These are phyloP conservation scores for Ptyas mucosa DNA, from an alignment of 2,113 vertebrate genomes.

Conservation along the genomic window DNA sequence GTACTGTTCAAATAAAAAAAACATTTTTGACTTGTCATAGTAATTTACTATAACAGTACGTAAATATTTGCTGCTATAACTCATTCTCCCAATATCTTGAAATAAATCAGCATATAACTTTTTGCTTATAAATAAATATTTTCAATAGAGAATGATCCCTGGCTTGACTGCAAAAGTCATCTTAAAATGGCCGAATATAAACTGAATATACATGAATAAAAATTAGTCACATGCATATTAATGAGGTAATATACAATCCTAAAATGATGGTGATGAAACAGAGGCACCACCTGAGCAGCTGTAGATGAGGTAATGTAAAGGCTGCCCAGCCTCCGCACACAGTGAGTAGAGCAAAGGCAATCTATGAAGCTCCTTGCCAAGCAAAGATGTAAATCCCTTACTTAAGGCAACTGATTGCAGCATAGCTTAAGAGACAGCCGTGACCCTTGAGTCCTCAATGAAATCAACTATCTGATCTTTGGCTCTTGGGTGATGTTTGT, in stretches of 20 bases:
- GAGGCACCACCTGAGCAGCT: not conserved
- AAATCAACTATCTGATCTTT: not conserved
- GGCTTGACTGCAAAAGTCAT: not conserved
- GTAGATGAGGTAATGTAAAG: not conserved
- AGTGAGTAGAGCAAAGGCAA: not conserved
- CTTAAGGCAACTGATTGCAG: not conserved
- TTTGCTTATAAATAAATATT: not conserved
- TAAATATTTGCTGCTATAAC: not conserved
- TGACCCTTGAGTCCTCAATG: not conserved
- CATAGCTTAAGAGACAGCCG: not conserved
- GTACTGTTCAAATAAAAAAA: not conserved
- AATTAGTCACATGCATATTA: not conserved
- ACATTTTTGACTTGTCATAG: not conserved
- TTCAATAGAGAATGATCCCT: not conserved
- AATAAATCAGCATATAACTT: not conserved
- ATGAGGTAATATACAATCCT: not conserved
- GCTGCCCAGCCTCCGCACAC: not conserved
- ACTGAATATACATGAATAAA: not conserved
- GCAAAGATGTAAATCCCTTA: not conserved
- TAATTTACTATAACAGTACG: not conserved
- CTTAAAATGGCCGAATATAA: not conserved
- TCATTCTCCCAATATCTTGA: not conserved
- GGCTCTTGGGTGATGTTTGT: not conserved
- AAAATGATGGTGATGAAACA: not conserved
- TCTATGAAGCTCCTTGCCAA: not conserved